Evolutionary conservation across 2,888 invertebrate genomes (phyloP).

Genomic region (Heliconius erato): DNA sequence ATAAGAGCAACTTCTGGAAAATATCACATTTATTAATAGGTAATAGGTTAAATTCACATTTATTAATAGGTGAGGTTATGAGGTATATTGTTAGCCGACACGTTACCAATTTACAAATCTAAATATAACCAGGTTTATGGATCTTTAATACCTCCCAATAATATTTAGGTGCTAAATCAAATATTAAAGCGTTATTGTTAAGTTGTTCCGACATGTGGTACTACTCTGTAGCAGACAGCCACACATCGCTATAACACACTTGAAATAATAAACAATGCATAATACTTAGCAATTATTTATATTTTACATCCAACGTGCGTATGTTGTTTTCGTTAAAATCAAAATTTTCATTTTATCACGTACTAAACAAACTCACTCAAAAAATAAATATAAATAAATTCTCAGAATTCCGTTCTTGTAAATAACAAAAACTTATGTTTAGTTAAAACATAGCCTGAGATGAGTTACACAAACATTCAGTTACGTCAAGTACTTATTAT

Average conservation of each 20-base stretch:
- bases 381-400: conserved; percentile 45
- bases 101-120: not conserved
- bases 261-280: conserved; percentile 70
- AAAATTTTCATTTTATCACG: conserved; percentile 50
- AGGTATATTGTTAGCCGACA: not conserved
- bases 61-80: not conserved
- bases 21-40: not conserved
- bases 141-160: not conserved
- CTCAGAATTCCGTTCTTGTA: conserved; percentile 31
- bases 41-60: too few relatives aligned
- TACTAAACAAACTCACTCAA: conserved; percentile 45
- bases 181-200: conserved; percentile 34
- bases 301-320: conserved; percentile 48
- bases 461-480: not conserved
- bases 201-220: conserved; percentile 56
- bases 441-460: conserved; percentile 16
- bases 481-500: not conserved
- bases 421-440: conserved; percentile 24
- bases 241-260: conserved; percentile 57
- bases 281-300: conserved; percentile 54
- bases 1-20: not conserved
- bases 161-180: conserved; percentile 29
- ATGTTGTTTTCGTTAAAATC: conserved; percentile 55
- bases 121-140: not conserved
- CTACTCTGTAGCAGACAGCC: conserved; percentile 59